Evolutionary conservation across 2,797 vertebrate species (phyloP).

Genomic region (Tapirus indicus): DNA sequence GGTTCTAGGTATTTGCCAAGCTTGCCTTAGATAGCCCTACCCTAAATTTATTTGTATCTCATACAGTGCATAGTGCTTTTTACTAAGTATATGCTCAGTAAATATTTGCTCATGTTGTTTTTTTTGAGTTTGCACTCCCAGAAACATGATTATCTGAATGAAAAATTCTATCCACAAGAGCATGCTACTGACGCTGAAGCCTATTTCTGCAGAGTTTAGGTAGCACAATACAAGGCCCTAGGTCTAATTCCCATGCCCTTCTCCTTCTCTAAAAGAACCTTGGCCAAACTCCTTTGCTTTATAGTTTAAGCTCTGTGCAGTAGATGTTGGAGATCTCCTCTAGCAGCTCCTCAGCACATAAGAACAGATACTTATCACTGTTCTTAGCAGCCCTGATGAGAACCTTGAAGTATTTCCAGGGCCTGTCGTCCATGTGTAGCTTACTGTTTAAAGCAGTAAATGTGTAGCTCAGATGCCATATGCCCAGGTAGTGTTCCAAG

Average conservation of each 20-base stretch:
- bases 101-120: neutral
- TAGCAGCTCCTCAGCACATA: neutral
- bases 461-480: neutral
- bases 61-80: neutral
- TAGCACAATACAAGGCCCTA: neutral
- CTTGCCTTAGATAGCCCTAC: neutral
- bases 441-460: neutral
- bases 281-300: neutral
- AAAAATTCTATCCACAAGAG: neutral
- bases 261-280: neutral
- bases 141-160: neutral
- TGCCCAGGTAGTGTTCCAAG: neutral
- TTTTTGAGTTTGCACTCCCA: constrained; percentile 6
- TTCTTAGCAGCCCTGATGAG: neutral
- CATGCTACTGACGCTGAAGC: neutral
- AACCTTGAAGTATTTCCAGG: neutral
- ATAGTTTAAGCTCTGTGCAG: neutral
- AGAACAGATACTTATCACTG: neutral
- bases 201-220: neutral
- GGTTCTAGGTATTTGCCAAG: neutral
- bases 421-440: neutral
- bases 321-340: neutral
- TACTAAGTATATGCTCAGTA: neutral
- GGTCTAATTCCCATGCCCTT: neutral
- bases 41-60: neutral